Evolutionary conservation across 2,888 invertebrate genomes (phyloP).

Genomic region (Choreutis nemorana): DNA sequence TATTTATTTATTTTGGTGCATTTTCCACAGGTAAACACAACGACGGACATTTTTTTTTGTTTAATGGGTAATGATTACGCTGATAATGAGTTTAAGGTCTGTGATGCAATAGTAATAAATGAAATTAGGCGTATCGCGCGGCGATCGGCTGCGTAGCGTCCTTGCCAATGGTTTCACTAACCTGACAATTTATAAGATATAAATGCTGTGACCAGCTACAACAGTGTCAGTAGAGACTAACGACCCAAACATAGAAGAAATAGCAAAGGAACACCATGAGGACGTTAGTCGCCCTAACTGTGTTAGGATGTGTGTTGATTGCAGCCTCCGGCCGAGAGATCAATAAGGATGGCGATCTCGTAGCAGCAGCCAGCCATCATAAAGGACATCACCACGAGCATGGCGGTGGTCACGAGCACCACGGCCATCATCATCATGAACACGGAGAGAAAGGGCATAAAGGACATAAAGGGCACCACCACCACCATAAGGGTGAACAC

Average conservation of each 20-base stretch:
- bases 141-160: conserved; percentile 33
- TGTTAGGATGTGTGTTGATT: conserved; percentile 39
- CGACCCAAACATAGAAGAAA: too few species aligned
- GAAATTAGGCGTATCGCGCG: too few species aligned
- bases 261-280: conserved; percentile 46
- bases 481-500: conserved; percentile 81
- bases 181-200: conserved; percentile 45
- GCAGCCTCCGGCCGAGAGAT: conserved; percentile 43
- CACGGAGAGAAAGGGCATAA: conserved; percentile 81
- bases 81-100: too few species aligned
- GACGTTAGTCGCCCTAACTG: conserved; percentile 51
- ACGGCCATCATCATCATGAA: conserved; percentile 72
- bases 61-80: too few species aligned
- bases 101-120: too few species aligned
- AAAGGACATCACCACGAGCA: conserved; percentile 67
- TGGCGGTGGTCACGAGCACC: conserved; percentile 74
- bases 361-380: conserved; percentile 59
- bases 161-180: conserved; percentile 60
- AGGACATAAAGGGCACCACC: conserved; percentile 78
- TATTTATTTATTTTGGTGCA: too few species aligned
- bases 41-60: too few species aligned
- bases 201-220: conserved; percentile 42
- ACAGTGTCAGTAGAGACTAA: conserved; percentile 25
- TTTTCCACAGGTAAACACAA: too few species aligned
- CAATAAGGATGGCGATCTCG: conserved; percentile 48